Evolutionary conservation across 2,113 vertebrate genomes (phyloP).

Genomic region (Ptychochromis oligacanthus): DNA sequence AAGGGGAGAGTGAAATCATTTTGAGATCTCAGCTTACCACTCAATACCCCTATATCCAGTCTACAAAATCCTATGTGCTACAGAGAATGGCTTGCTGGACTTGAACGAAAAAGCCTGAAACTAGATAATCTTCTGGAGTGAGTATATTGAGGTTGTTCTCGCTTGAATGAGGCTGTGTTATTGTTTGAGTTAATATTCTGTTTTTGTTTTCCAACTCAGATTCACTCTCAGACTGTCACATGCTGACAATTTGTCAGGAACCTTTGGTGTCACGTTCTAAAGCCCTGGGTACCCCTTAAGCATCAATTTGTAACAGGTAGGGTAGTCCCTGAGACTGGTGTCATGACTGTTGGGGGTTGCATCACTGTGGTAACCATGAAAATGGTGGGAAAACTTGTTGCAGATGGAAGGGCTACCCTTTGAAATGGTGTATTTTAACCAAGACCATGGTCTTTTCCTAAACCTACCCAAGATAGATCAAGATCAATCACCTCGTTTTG

Average conservation of each 20-base stretch:
- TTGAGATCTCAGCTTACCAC: conserved; percentile 63
- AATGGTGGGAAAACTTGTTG: neutral
- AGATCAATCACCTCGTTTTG: neutral
- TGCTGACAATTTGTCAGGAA: neutral
- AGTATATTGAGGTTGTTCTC: neutral
- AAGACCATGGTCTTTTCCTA: neutral
- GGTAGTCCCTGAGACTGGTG: neutral
- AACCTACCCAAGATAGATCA: neutral
- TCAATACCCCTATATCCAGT: conserved; percentile 41
- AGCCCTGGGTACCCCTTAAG: too few relatives aligned
- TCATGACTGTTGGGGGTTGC: neutral
- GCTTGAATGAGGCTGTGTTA: neutral
- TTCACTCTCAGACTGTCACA: neutral
- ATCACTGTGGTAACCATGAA: neutral
- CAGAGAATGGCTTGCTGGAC: conserved; percentile 16
- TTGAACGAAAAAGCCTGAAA: conserved; percentile 13
- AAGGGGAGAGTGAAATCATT: conserved; percentile 73
- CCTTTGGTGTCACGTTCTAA: too few relatives aligned
- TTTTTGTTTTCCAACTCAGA: neutral
- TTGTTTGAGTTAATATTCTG: neutral
- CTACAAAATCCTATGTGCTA: conserved; percentile 40
- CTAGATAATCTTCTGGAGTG: conserved; percentile 1
- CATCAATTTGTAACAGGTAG: too few relatives aligned
- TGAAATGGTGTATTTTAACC: neutral
- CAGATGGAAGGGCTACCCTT: neutral